Evolutionary conservation across 2,888 invertebrate species (phyloP).

Genomic region (Fragum fragum): DNA sequence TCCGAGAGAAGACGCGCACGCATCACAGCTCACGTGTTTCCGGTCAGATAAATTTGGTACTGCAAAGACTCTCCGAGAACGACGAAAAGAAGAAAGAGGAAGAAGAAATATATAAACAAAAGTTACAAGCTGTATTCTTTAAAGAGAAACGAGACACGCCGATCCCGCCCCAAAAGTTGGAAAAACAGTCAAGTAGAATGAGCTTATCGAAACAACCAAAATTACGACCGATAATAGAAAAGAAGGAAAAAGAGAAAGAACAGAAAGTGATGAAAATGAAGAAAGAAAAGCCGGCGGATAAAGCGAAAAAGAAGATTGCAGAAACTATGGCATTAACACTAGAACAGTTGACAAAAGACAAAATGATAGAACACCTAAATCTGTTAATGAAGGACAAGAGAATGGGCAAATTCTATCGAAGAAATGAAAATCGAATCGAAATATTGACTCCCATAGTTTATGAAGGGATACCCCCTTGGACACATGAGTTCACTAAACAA

Average conservation of each 20-base stretch:
- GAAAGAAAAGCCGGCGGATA: constrained; percentile 10
- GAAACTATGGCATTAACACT: constrained; percentile 40
- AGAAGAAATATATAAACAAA: constrained; percentile 50
- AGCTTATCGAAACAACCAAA: constrained; percentile 28
- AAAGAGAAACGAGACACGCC: constrained; percentile 62
- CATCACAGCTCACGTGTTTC: constrained; percentile 50
- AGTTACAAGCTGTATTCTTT: constrained; percentile 43
- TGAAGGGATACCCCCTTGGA: constrained; percentile 63
- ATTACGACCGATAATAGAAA: constrained; percentile 54
- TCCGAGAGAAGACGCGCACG: constrained; percentile 54
- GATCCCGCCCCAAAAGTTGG: constrained; percentile 43
- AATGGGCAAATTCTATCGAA: constrained; percentile 46
- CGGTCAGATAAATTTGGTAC: constrained; percentile 62
- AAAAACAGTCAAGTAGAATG: constrained; percentile 52
- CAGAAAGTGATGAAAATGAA: not conserved
- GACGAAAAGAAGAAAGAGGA: constrained; percentile 51
- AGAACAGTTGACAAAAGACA: constrained; percentile 61
- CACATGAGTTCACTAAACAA: constrained; percentile 50
- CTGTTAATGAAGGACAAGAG: constrained; percentile 60
- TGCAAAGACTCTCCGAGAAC: constrained; percentile 55
- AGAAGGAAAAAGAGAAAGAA: constrained; percentile 23
- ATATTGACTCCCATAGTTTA: constrained; percentile 50
- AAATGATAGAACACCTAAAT: constrained; percentile 51
- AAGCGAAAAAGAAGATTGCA: constrained; percentile 11
- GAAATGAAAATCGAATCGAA: constrained; percentile 61